A percentile compares a stretch with the other conserved stretches of the same genome.
Evolutionary conservation across 2,113 vertebrate species (phyloP).

Genomic region (Acrocephalus arundinaceus): DNA sequence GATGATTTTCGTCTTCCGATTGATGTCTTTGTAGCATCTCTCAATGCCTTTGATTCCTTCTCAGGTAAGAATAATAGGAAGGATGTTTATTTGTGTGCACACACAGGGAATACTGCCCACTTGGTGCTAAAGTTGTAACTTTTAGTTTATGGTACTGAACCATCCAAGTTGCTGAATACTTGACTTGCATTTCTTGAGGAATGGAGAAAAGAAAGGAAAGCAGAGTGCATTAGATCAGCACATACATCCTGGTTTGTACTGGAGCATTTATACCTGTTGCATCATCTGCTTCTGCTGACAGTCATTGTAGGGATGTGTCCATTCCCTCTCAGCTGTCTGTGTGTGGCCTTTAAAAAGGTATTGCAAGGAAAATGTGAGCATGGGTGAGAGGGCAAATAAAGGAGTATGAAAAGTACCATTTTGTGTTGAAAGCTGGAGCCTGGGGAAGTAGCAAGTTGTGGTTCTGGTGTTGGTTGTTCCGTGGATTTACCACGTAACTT

Average conservation of each 20-base stretch:
- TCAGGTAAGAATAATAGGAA: neutral
- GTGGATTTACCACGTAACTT: neutral
- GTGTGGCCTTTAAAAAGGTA: neutral
- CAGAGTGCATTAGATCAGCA: neutral
- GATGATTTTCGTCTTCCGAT: neutral
- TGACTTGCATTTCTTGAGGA: neutral
- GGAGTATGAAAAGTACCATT: neutral
- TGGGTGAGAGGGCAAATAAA: neutral
- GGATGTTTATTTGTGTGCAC: accelerated
- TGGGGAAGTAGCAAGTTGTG: neutral
- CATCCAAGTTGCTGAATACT: neutral
- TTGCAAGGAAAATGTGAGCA: neutral
- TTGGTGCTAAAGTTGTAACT: neutral
- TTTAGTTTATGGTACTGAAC: neutral
- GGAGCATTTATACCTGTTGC: neutral
- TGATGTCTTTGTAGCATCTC: neutral
- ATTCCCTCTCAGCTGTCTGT: neutral
- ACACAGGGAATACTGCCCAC: accelerated
- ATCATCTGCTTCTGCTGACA: neutral
- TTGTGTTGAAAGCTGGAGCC: neutral
- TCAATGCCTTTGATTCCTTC: neutral
- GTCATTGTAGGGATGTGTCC: neutral
- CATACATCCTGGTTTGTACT: neutral
- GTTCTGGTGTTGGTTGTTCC: neutral
- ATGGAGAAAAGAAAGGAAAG: neutral